Evolutionary conservation across 1,140 invertebrate species (phyloP).

Genomic region (Lucilia sericata): DNA sequence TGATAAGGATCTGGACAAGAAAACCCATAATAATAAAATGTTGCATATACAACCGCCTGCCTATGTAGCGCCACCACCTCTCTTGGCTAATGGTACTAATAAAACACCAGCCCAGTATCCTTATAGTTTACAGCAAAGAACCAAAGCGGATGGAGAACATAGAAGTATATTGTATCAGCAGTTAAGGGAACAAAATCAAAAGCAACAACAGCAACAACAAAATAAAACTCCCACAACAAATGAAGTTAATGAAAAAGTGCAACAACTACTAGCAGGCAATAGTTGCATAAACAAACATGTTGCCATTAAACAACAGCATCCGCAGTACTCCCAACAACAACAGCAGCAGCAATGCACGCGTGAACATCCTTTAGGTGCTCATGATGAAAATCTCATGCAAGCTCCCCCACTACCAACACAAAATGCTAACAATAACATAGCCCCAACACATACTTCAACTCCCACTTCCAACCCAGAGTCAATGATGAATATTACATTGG

Average conservation of each 20-base stretch:
- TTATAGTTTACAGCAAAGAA: slow-evolving; percentile 46
- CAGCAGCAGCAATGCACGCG: slow-evolving; percentile 29
- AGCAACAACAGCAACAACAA: slow-evolving; percentile 47
- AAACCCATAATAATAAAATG: slow-evolving; percentile 42
- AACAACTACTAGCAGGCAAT: slow-evolving; percentile 39
- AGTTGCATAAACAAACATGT: slow-evolving; percentile 17
- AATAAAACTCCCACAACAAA: background rate
- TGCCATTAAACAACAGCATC: background rate
- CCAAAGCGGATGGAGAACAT: slow-evolving; percentile 50
- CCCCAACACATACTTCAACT: background rate
- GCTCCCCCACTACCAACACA: slow-evolving; percentile 28
- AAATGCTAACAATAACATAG: slow-evolving; percentile 16
- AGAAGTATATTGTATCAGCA: slow-evolving; percentile 45
- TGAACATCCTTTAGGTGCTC: slow-evolving; percentile 48
- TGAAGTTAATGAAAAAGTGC: slow-evolving; percentile 27
- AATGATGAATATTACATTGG: slow-evolving; percentile 5
- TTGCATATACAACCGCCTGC: slow-evolving; percentile 47
- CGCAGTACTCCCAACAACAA: background rate
- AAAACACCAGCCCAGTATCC: slow-evolving; percentile 41
- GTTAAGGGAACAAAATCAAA: slow-evolving; percentile 45
- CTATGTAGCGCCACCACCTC: slow-evolving; percentile 47
- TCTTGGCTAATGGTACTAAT: slow-evolving; percentile 4
- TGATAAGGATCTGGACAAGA: slow-evolving; percentile 30
- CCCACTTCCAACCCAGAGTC: background rate
- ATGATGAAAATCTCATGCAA: slow-evolving; percentile 22